Conservation (phyloP, 1,140 invertebrate genomes). For the Drosophila kepulauana region DNA sequence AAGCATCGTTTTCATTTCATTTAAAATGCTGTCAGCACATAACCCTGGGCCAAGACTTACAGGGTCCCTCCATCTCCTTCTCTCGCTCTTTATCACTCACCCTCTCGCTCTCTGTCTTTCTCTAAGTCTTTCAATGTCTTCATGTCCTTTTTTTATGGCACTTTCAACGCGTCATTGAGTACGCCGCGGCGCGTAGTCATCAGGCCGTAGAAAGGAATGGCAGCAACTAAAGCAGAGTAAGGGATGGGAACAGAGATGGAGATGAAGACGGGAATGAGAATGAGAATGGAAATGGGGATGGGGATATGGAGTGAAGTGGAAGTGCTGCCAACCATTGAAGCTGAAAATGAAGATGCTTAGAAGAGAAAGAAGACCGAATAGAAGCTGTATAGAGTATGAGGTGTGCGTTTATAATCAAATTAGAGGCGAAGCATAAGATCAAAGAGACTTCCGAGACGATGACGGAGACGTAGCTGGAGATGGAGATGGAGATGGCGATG, state of each 20-base stretch:
- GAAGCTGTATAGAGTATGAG: conserved; percentile 48
- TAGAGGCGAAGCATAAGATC: conserved; percentile 82
- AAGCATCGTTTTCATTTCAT: conserved; percentile 82
- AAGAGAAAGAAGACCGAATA: conserved; percentile 27
- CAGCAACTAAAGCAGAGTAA: background rate
- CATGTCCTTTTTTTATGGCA: conserved; percentile 81
- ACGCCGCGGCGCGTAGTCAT: conserved; percentile 77
- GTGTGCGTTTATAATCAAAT: conserved; percentile 82
- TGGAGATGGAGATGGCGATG: background rate
- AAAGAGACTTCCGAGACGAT: conserved; percentile 57
- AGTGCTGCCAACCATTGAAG: conserved; percentile 51
- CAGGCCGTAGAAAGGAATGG: conserved; percentile 49
- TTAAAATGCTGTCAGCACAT: conserved; percentile 82
- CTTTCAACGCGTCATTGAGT: conserved; percentile 83
- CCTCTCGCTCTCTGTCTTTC: background rate
- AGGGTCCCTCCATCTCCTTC: background rate
- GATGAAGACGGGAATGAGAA: background rate
- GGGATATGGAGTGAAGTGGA: conserved; percentile 9
- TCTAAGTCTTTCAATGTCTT: conserved; percentile 55
- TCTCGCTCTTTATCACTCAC: conserved; percentile 6
- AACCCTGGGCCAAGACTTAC: conserved; percentile 53
- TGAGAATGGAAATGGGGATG: background rate
- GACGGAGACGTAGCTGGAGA: conserved; percentile 10
- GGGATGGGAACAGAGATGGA: background rate
- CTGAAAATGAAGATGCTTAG: conserved; percentile 75